Base-by-base conservation (phyloP, 2,888 invertebrate species). In the Orthosia cruda region DNA sequence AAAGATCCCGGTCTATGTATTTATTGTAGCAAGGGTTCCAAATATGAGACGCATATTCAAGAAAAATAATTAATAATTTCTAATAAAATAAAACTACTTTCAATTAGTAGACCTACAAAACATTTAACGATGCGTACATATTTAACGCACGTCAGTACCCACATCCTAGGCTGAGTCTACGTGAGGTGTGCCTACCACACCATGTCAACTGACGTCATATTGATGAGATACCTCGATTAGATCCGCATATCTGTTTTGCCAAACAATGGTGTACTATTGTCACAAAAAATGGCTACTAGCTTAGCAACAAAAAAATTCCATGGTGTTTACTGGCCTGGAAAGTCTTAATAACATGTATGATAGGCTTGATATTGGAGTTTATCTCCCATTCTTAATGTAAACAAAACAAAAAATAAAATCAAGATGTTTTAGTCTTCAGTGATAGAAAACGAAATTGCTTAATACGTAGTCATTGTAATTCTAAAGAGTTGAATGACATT, bases 161-260 rank as follows among this genome's bases (percentile, higher is more conserved):
- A 49, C 12, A 50, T 26, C 15, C 57, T 7, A 45, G 13, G 26
- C n/a, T 23, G 4, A 50, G 13, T 18, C 45, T 64, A 63, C 23
- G 47, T 40, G 20, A 26, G 40, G 47, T 63, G 55, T 15, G 32
- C 13, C 11, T 45, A 23, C n/a, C 15, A 40, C 62, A 58, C 63
- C 20, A 40, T 47, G 49, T 11, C 20, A 68, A 64, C n/a, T 71
- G 59, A 57, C 82, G 77, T 71, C 77, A 68, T 45, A 20, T 45
- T 23, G 59, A 74, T 79, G n/a, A 79, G 79, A 88, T 84, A 62
- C 50, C 58, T 40, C 18, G 75, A 80, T 84, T 70, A 87, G 82
- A 88, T 82, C 80, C 13, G 54, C 32, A 32, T n/a, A 57, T 84
- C 73, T 83, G 69, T 78, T 81, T 79, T 77, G 62, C 50, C 57